Percentiles rank a stretch among this genome's conserved stretches.
These are phyloP conservation scores for Andrena bucephala DNA, from an alignment of 2,888 invertebrate genomes.

Conservation along the genomic window DNA sequence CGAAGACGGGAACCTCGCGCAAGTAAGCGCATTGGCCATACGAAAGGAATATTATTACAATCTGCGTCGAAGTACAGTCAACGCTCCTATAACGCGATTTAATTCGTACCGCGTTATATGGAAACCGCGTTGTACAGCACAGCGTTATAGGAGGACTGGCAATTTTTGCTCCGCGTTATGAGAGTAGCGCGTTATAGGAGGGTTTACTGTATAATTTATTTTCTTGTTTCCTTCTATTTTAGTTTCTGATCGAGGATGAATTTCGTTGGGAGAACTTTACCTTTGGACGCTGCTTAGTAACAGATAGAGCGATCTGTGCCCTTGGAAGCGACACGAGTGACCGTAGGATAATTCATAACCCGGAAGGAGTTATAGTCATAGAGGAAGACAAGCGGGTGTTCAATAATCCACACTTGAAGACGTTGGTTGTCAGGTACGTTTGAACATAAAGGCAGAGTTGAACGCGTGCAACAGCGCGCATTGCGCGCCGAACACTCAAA, in stretches of 20 bases:
- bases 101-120: no score
- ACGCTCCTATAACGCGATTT: no score
- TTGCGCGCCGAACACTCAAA: no score
- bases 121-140: no score
- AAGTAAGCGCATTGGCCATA: conserved; percentile 54
- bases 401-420: conserved; percentile 81
- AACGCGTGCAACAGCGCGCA: no score
- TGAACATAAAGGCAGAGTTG: neutral
- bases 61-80: neutral
- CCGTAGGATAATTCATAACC: conserved; percentile 74
- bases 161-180: no score
- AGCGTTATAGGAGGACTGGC: no score
- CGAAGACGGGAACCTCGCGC: conserved; percentile 75
- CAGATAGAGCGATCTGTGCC: conserved; percentile 81
- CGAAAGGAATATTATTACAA: conserved; percentile 4
- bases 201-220: neutral
- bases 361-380: conserved; percentile 72
- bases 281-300: conserved; percentile 59
- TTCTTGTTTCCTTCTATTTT: neutral
- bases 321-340: conserved; percentile 78
- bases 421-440: conserved; percentile 81
- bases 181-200: no score
- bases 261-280: conserved; percentile 51
- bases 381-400: conserved; percentile 77
- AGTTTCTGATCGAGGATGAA: conserved; percentile 67